Evolutionary conservation across 2,888 invertebrate species (phyloP).

Genomic region (Scelioninae gen. 1): DNA sequence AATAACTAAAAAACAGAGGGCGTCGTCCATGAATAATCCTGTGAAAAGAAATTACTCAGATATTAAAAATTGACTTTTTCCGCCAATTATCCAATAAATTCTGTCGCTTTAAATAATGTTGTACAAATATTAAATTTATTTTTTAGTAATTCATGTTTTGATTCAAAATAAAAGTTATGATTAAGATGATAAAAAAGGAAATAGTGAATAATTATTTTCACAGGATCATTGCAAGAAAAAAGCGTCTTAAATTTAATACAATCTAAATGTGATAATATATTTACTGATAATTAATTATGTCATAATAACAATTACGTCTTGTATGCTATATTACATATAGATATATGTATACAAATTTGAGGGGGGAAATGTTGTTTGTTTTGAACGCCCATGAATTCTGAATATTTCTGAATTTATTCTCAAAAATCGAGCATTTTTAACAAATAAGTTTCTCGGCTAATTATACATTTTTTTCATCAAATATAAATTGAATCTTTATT

Average conservation of each 20-base stretch:
- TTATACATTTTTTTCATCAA: no score
- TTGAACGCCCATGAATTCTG: constrained; percentile 33
- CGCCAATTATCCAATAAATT: no score
- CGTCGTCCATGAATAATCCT: constrained; percentile 65
- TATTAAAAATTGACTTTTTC: constrained; percentile 15
- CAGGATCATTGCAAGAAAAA: constrained; percentile 56
- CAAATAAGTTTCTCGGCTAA: not conserved
- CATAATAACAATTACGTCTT: constrained; percentile 71
- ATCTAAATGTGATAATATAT: constrained; percentile 85
- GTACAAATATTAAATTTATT: no score
- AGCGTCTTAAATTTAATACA: constrained; percentile 83
- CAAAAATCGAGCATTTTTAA: constrained; percentile 33
- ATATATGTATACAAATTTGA: constrained; percentile 62
- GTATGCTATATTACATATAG: constrained; percentile 69
- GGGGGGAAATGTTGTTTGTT: constrained; percentile 57
- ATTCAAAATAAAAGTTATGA: no score
- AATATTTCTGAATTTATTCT: constrained; percentile 30
- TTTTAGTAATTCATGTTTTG: not conserved
- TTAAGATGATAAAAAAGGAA: not conserved
- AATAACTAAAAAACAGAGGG: constrained; percentile 68
- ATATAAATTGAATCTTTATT: no score
- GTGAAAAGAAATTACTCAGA: constrained; percentile 50
- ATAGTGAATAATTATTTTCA: constrained; percentile 58
- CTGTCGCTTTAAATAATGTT: no score
- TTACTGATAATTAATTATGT: constrained; percentile 81